Evolutionary conservation across 2,113 vertebrate genomes (phyloP).

Genomic region (Ceuthmochares aereus): DNA sequence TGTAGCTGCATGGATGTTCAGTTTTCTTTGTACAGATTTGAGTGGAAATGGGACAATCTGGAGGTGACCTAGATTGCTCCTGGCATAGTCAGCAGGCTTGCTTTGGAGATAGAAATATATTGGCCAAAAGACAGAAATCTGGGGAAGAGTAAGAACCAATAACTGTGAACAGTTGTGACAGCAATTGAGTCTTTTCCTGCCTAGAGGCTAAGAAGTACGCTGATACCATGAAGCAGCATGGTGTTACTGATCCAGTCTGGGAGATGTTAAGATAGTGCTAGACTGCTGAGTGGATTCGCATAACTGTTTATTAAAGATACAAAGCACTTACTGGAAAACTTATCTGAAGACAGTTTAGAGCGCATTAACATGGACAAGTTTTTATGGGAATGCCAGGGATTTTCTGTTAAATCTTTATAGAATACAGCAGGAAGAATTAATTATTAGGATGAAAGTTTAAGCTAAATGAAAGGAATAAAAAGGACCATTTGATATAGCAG

Average conservation of each 20-base stretch:
- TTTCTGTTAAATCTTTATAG: slow-evolving; percentile 2
- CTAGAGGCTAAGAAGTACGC: neutral
- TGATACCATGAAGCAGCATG: neutral
- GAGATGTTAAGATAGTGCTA: neutral
- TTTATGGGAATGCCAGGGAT: neutral
- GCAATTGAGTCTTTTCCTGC: neutral
- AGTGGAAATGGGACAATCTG: neutral
- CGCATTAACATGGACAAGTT: neutral
- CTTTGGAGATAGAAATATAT: neutral
- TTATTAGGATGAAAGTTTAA: neutral
- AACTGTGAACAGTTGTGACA: neutral
- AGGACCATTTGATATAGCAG: neutral
- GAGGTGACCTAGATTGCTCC: neutral
- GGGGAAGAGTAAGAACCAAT: neutral
- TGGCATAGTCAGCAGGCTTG: neutral
- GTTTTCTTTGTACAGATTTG: neutral
- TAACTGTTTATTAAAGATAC: neutral
- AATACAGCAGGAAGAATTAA: slow-evolving; percentile 2
- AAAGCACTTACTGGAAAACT: neutral
- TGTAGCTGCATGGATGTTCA: neutral
- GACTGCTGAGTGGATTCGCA: neutral
- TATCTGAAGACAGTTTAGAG: neutral
- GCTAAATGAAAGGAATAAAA: neutral
- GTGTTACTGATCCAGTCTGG: neutral
- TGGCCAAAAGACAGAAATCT: neutral